These are phyloP conservation scores for Tinea trinotella DNA, from an alignment of 2,888 invertebrate genomes.

Conservation along the genomic window DNA sequence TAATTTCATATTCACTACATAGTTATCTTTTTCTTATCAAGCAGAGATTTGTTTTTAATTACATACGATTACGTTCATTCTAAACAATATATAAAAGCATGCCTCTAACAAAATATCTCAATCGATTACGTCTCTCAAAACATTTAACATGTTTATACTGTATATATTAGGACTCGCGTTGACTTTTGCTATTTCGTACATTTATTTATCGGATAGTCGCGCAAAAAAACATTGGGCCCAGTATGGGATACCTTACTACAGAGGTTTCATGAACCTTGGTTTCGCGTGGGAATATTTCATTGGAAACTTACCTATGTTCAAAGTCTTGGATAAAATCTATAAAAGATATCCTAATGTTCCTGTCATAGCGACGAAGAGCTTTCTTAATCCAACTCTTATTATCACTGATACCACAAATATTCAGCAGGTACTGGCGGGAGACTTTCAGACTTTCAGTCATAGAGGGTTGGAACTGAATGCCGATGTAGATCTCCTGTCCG, in stretches of 20 bases:
- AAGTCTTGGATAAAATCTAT: slow-evolving; percentile 8
- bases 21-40: neutral
- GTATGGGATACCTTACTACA: slow-evolving; percentile 1
- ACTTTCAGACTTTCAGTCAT: slow-evolving; percentile 37
- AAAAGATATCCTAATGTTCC: slow-evolving; percentile 12
- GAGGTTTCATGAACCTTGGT: neutral
- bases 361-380: slow-evolving; percentile 4
- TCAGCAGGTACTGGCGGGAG: slow-evolving; percentile 32
- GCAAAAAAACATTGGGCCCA: slow-evolving; percentile 1
- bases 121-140: neutral
- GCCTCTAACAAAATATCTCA: neutral
- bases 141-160: neutral
- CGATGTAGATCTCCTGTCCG: slow-evolving; percentile 32
- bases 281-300: slow-evolving; percentile 1
- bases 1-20: neutral
- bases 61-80: neutral
- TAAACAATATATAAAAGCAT: neutral
- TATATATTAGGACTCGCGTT: neutral
- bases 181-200: neutral
- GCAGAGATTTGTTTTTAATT: neutral
- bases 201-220: slow-evolving; percentile 4
- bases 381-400: slow-evolving; percentile 28
- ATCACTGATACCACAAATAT: slow-evolving; percentile 36
- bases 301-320: neutral
- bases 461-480: slow-evolving; percentile 34